These are phyloP conservation scores for Caenorhabditis panamensis DNA, from an alignment of 2,888 invertebrate species.

Conservation along the genomic window DNA sequence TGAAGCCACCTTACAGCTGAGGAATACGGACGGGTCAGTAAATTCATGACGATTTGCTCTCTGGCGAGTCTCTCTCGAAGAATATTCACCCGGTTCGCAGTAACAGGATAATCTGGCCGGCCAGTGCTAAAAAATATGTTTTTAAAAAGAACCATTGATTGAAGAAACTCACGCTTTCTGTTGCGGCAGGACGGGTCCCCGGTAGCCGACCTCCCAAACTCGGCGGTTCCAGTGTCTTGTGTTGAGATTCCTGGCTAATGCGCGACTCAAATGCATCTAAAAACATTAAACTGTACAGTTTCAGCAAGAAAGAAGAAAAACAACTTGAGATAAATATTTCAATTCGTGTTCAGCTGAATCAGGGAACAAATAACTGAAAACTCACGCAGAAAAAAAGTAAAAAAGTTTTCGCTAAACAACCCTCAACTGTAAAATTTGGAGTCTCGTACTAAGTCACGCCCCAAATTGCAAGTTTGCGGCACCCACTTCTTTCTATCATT, in stretches of 20 bases:
- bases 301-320: slow-evolving; percentile 11
- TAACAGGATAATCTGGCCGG: slow-evolving; percentile 73
- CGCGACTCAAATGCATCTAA: slow-evolving; percentile 65
- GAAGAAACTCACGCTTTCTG: slow-evolving; percentile 75
- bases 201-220: slow-evolving; percentile 80
- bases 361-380: too few species aligned
- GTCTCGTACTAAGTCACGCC: too few species aligned
- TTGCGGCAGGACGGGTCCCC: slow-evolving; percentile 75
- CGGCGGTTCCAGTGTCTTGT: slow-evolving; percentile 77
- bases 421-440: too few species aligned
- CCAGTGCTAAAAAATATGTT: slow-evolving; percentile 74
- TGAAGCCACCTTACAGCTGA: slow-evolving; percentile 68
- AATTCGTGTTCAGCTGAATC: too few species aligned
- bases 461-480: too few species aligned
- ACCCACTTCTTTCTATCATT: too few species aligned
- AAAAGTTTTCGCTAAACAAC: too few species aligned
- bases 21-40: slow-evolving; percentile 77
- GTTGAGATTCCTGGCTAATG: slow-evolving; percentile 72
- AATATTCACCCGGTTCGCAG: slow-evolving; percentile 63
- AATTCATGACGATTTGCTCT: slow-evolving; percentile 78
- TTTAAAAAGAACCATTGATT: neutral
- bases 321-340: too few species aligned
- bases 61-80: slow-evolving; percentile 71
- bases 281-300: neutral
- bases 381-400: too few species aligned